phyloP scores from a whole-genome alignment of 2,113 vertebrate genomes.

The Aegithalos caudatus region DNA sequence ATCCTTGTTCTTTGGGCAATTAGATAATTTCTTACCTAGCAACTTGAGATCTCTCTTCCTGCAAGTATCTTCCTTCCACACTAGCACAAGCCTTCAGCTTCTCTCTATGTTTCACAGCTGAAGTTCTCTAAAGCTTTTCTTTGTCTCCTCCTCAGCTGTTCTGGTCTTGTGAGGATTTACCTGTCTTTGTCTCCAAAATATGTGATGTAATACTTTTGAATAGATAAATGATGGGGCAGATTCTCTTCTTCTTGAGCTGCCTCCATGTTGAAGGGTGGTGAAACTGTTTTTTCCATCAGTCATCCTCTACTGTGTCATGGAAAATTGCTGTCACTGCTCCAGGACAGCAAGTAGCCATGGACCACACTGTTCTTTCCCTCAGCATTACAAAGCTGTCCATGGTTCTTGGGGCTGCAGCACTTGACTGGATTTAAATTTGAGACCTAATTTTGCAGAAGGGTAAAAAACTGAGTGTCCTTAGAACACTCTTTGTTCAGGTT shows the following conservation, averaged over 20 bases:
- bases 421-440: background rate
- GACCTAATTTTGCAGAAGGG: background rate
- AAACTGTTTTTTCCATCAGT: conserved; percentile 12
- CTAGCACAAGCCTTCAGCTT: background rate
- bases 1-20: background rate
- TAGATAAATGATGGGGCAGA: background rate
- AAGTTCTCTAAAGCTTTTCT: background rate
- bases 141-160: background rate
- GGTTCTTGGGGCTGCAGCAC: background rate
- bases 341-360: background rate
- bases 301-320: background rate
- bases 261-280: background rate
- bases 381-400: background rate
- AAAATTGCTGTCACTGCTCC: background rate
- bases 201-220: background rate
- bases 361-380: background rate
- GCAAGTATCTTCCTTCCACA: background rate
- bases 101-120: background rate
- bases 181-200: background rate
- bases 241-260: background rate
- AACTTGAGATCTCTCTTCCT: background rate
- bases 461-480: background rate
- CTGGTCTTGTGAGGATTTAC: background rate
- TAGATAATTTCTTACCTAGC: background rate
- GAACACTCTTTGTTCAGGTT: background rate